Evolutionary conservation across 2,888 invertebrate species (phyloP).

Genomic region (Ochropleura plecta): DNA sequence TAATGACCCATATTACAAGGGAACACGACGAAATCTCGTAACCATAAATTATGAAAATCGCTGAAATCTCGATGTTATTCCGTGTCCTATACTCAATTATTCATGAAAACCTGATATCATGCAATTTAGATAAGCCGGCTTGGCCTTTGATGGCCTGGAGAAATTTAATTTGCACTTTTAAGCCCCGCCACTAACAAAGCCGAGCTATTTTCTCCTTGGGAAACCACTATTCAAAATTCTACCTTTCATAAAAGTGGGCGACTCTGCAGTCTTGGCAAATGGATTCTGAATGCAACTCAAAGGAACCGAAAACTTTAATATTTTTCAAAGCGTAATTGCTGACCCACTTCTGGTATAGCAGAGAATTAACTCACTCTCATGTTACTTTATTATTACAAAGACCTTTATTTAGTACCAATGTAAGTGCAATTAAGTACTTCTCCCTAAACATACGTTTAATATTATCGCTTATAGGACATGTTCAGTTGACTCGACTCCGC

Average conservation of each 20-base stretch:
- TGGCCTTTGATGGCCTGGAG: slow-evolving; percentile 75
- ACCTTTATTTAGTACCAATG: neutral
- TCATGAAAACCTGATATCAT: slow-evolving; percentile 80
- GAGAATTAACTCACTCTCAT: slow-evolving; percentile 25
- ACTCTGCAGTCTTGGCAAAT: slow-evolving; percentile 40
- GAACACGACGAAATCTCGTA: slow-evolving; percentile 35
- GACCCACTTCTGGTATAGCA: neutral
- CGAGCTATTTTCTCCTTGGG: slow-evolving; percentile 66
- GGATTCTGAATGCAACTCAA: slow-evolving; percentile 47
- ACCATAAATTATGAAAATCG: slow-evolving; percentile 62
- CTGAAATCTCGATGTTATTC: slow-evolving; percentile 65
- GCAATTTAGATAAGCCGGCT: slow-evolving; percentile 81
- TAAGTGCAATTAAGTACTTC: neutral
- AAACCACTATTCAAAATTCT: slow-evolving; percentile 66
- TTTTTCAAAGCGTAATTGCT: slow-evolving; percentile 24
- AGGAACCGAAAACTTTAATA: slow-evolving; percentile 20
- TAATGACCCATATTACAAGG: slow-evolving; percentile 17
- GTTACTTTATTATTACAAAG: slow-evolving; percentile 9
- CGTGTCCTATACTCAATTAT: slow-evolving; percentile 71
- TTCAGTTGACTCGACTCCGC: slow-evolving; percentile 70
- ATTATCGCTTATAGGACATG: slow-evolving; percentile 58
- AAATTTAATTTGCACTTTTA: slow-evolving; percentile 85
- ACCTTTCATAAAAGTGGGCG: slow-evolving; percentile 44
- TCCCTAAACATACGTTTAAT: slow-evolving; percentile 17
- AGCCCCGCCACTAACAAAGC: slow-evolving; percentile 71